Base-by-base conservation (phyloP, 2,888 invertebrate species). In the Xestia rhomboidea region DNA sequence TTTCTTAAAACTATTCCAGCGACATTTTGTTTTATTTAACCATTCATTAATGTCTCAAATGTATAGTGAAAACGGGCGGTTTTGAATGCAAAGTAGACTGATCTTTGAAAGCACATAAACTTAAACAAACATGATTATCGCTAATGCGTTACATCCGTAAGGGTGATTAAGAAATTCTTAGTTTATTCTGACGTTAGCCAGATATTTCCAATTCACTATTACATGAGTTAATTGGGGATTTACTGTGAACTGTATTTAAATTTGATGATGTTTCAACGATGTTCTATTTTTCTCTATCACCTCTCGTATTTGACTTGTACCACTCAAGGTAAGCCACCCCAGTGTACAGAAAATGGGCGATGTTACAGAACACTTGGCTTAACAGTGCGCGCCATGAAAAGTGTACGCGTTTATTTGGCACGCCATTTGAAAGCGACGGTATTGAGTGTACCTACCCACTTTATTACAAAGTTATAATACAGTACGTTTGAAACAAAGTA, bases 391-490 rank as follows among this genome's bases (percentile, higher is more conserved):
- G 63, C 73, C 68, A 77, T 87, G 83, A 81, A 87, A 85, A 81
- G 74, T 75, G 79, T 82, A 80, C 82, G 71, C 73, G 73, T 85
- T 85, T 83, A 81, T 80, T 87, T 79, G 73, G 63, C 81, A 81
- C 69, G 63, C 51, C 68, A 80, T 85, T 83, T 76, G n/a, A 76
- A 76, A 74, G 46, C 57, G 67, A 49, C 46, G 34, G n/a, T 54
- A 49, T 70, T 24, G 30, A 68, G 69, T 74, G 41, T 73, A 62
- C 72, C 24, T 68, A 60, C 38, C 46, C 66, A 68, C 51, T 62
- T 78, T 66, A 68, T 57, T 77, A 41, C 21, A 30, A 84, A 84
- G 57, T 80, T 80, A 73, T 62, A 54, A 46, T 67, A 66, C 38
- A 60, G 27, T 68, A 79, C 30, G 51, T 68, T 73, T 73, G 21